These are phyloP conservation scores for Pyrocephalus nanus DNA, from an alignment of 2,797 vertebrate genomes.

Conservation along the genomic window DNA sequence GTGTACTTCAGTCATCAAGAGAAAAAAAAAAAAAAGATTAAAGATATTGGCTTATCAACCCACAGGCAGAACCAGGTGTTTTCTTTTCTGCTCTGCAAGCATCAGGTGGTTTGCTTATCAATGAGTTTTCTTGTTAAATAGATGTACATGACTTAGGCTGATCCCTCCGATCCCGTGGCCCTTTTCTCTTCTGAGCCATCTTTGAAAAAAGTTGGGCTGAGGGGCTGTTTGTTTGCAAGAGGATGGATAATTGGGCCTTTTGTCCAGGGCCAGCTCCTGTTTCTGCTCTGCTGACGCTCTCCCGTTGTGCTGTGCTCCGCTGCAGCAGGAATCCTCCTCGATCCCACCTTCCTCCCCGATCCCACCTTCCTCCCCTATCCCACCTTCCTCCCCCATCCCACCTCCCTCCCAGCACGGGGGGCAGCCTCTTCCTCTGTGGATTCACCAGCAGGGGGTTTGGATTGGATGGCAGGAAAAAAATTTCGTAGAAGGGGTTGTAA, in stretches of 20 bases:
- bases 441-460: background rate
- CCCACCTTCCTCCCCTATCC: background rate
- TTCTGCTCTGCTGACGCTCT: fast-evolving
- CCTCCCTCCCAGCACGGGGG: background rate
- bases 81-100: conserved; percentile 64
- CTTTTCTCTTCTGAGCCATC: conserved; percentile 24
- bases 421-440: background rate
- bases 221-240: conserved; percentile 2
- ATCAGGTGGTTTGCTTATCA: conserved; percentile 70
- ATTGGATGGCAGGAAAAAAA: fast-evolving
- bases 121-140: conserved; percentile 59
- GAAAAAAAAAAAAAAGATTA: conserved; percentile 65
- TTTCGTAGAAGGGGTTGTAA: background rate
- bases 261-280: background rate
- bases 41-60: conserved; percentile 79
- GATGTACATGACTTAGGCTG: conserved; percentile 27
- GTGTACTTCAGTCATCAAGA: conserved; percentile 77
- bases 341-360: background rate
- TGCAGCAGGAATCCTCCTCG: background rate
- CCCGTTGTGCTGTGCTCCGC: fast-evolving
- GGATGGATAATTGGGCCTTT: background rate
- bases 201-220: background rate
- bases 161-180: conserved; percentile 5
- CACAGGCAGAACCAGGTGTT: conserved; percentile 73
- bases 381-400: too few relatives aligned